phyloP scores from a whole-genome alignment of 2,113 vertebrate genomes.

The Bos javanicus region DNA sequence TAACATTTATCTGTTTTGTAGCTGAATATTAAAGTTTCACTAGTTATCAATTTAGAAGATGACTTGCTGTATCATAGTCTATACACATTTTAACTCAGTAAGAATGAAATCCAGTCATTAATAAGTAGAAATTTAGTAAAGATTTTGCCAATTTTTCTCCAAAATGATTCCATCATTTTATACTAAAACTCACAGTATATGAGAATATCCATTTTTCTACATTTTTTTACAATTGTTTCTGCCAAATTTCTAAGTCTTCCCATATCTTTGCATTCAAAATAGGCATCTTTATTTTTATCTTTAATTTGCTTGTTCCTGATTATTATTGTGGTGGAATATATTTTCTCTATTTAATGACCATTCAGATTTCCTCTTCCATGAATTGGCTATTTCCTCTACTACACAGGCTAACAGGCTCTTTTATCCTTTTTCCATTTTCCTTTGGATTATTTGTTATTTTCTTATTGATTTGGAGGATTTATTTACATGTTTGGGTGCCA shows the following conservation, averaged over 20 bases:
- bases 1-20: neutral
- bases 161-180: neutral
- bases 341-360: neutral
- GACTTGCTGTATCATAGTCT: neutral
- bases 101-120: neutral
- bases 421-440: neutral
- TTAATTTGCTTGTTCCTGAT: neutral
- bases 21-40: neutral
- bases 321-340: neutral
- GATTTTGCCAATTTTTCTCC: neutral
- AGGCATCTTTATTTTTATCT: neutral
- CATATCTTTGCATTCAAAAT: neutral
- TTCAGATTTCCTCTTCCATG: neutral
- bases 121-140: neutral
- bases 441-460: neutral
- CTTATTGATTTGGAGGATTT: neutral
- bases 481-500: neutral
- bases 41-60: neutral
- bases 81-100: neutral
- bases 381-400: neutral
- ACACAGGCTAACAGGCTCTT: neutral
- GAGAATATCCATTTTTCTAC: neutral
- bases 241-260: slow-evolving; percentile 23
- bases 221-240: neutral
- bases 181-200: neutral